Evolutionary conservation across 2,888 invertebrate genomes (phyloP).

Genomic region (Cryptocephalus primarius): DNA sequence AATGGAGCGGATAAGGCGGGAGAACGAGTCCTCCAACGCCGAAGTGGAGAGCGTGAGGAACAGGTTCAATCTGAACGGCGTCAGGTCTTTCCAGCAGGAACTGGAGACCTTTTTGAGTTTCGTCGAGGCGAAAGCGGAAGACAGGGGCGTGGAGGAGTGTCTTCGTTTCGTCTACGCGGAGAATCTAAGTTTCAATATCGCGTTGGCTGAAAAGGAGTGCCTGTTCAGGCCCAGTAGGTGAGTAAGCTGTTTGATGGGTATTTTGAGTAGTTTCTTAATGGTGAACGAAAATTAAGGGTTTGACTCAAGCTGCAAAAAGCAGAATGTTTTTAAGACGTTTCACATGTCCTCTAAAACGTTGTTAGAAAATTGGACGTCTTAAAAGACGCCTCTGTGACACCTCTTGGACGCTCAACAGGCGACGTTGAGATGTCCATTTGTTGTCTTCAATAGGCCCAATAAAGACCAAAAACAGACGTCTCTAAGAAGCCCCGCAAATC

Average conservation of each 20-base stretch:
- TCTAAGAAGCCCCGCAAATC: too few relatives aligned
- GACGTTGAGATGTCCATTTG: too few relatives aligned
- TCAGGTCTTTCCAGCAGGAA: not conserved
- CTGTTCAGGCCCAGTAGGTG: constrained; percentile 19
- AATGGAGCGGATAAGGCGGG: constrained; percentile 21
- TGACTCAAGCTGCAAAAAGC: too few relatives aligned
- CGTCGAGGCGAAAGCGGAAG: not conserved
- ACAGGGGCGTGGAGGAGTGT: not conserved
- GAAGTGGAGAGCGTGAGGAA: constrained; percentile 16
- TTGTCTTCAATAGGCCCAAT: too few relatives aligned
- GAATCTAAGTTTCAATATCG: constrained; percentile 13
- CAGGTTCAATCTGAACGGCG: constrained; percentile 9
- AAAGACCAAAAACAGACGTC: too few relatives aligned
- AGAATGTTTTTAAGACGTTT: too few relatives aligned
- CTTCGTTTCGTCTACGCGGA: constrained; percentile 9
- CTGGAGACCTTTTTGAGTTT: constrained; percentile 1
- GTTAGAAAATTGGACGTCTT: too few relatives aligned
- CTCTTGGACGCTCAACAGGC: too few relatives aligned
- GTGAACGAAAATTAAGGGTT: not conserved
- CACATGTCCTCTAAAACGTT: too few relatives aligned
- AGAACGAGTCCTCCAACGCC: constrained; percentile 20
- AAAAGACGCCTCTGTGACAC: too few relatives aligned
- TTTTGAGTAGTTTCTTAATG: not conserved
- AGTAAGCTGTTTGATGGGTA: not conserved
- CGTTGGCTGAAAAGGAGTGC: constrained; percentile 15